Evolutionary conservation across 2,113 vertebrate genomes (phyloP), one percentile per base, ranked within the genome.

Genomic region (Mobula hypostoma): DNA sequence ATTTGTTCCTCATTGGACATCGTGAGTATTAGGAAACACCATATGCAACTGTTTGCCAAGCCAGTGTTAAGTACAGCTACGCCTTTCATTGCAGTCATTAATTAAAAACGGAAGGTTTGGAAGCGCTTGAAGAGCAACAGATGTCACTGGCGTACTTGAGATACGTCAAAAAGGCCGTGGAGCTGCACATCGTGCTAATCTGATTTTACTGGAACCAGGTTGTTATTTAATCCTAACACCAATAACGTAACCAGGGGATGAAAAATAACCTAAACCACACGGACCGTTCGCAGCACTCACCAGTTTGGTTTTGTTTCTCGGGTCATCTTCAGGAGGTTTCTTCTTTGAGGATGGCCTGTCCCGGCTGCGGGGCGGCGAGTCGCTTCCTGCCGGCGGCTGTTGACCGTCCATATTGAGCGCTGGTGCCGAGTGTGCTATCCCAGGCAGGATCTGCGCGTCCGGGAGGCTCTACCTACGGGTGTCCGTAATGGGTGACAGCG

Each of bases 301-400:
- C 91, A 93, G 91, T 70, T 93, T 93, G 36, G 91, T 21, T 76
- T 93, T 93, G 70, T 93, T 93, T 15, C 40, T 93, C 24, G 70
- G 70, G 40, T 93, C 91, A 4, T 93, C 91, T 40, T 93, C 91
- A 36, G 68, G 19, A 6, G 91, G 68, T 56, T 93, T 93, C 70
- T 93, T 93, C 91, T 74, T 93, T 0, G 91, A 40, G 19, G 91
- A 9, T 2, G 61, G 15, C 17, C 21, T 66, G 36, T 93, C 91
- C 91, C 70, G 24, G 91, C 32, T 56, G 91, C 91, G 91, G 36
- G 91, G 68, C 21, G 91, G 91, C 68, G 91, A 93, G 4, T 93
- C 91, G 70, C 27, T 74, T 56, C 91, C 91, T 56, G 91, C 7
- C 32, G 68, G 8, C 91, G 91, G 91, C 91, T 74, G 91, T 61